Conservation (phyloP, 2,113 vertebrate genomes). For the Aphelocoma coerulescens region DNA sequence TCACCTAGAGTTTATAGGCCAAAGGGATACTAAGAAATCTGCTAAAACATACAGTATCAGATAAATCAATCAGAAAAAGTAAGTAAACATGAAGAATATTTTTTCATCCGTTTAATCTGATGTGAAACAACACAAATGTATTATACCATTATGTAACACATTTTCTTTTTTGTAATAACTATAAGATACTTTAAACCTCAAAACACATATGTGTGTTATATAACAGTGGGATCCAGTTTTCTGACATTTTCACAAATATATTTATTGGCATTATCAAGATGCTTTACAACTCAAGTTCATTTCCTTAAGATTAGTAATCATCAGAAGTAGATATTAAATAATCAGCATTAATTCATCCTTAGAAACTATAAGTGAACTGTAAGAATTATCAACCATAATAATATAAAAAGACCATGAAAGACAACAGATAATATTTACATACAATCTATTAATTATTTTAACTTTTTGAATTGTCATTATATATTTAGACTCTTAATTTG, state of each 20-base stretch:
- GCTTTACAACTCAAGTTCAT: background rate
- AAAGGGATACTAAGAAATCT: background rate
- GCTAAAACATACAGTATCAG: background rate
- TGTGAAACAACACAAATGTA: background rate
- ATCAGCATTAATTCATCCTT: background rate
- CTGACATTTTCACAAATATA: background rate
- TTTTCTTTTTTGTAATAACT: background rate
- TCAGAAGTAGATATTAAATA: slow-evolving; percentile 5
- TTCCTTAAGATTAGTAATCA: background rate
- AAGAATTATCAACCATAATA: slow-evolving; percentile 3
- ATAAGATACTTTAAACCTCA: background rate
- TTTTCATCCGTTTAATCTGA: background rate
- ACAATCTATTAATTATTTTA: slow-evolving; percentile 70
- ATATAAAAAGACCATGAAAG: slow-evolving; percentile 6
- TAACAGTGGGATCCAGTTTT: background rate
- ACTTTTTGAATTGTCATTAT: slow-evolving; percentile 60
- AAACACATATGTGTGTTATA: background rate
- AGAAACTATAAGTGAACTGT: background rate
- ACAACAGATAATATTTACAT: slow-evolving; percentile 50
- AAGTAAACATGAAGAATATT: background rate
- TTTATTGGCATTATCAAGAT: background rate
- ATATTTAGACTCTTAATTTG: slow-evolving; percentile 70
- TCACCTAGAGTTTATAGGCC: background rate
- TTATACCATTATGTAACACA: background rate
- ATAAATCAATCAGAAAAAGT: background rate